Conservation (phyloP, 2,113 vertebrate species). For the Tyto alba region DNA sequence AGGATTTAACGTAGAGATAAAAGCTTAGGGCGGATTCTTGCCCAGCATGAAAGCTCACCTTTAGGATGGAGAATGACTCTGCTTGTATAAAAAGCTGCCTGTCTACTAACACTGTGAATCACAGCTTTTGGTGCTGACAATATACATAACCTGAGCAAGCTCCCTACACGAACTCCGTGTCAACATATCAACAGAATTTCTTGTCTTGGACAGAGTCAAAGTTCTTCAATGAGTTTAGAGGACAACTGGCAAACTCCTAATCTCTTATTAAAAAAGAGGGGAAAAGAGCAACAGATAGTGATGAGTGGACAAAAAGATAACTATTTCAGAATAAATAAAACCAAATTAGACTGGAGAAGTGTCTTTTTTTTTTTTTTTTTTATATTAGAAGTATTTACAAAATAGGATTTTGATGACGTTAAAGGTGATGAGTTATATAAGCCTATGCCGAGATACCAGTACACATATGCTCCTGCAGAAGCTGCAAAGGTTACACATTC, state of each 20-base stretch:
- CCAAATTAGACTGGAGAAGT: not conserved
- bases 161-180: not conserved
- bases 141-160: not conserved
- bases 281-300: not conserved
- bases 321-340: not conserved
- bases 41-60: not conserved
- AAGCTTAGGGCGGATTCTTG: not conserved
- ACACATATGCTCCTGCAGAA: not conserved
- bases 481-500: not conserved
- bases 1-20: not conserved
- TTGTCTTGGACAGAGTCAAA: not conserved
- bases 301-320: not conserved
- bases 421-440: not conserved
- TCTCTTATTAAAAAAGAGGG: not conserved
- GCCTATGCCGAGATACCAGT: not conserved
- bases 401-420: not conserved
- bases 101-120: not conserved
- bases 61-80: not conserved
- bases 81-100: not conserved
- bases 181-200: not conserved
- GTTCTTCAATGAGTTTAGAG: not conserved
- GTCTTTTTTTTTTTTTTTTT: not conserved
- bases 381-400: not conserved
- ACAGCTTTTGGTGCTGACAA: not conserved
- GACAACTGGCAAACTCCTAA: not conserved